A percentile compares a stretch with the other conserved stretches of the same genome.
Conservation (phyloP, 2,113 vertebrate genomes). For the Nyctereutes procyonoides region DNA sequence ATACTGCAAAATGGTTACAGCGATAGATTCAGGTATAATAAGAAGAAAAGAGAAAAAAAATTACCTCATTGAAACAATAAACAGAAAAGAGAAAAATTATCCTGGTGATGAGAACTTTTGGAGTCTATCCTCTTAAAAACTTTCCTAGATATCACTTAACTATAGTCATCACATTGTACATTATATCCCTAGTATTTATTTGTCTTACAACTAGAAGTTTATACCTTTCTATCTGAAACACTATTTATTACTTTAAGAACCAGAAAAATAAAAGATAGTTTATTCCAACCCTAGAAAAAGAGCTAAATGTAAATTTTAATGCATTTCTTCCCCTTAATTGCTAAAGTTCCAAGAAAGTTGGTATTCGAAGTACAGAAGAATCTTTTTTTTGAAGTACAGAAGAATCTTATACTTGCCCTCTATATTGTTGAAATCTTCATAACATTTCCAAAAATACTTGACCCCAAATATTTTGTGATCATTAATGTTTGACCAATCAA, state of each 20-base stretch:
- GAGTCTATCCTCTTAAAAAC: neutral
- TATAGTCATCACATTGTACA: neutral
- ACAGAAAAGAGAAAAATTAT: neutral
- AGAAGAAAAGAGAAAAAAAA: neutral
- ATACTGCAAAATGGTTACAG: neutral
- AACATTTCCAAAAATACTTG: neutral
- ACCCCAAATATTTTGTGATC: neutral
- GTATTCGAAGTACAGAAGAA: neutral
- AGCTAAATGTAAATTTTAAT: neutral
- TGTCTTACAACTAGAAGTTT: neutral
- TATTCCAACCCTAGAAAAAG: neutral
- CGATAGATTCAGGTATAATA: neutral
- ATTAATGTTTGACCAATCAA: neutral
- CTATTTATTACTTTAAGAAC: neutral
- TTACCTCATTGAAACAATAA: neutral
- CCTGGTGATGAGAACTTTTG: neutral
- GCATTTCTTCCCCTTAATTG: neutral
- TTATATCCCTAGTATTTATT: neutral
- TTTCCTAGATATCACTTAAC: neutral
- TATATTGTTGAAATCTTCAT: neutral
- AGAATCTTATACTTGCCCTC: neutral
- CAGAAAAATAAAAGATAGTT: neutral
- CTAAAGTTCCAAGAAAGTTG: constrained; percentile 12
- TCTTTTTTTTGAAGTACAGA: neutral
- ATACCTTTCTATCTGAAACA: neutral